Evolutionary conservation across 2,797 vertebrate species (phyloP).

Genomic region (Xenopus petersii): DNA sequence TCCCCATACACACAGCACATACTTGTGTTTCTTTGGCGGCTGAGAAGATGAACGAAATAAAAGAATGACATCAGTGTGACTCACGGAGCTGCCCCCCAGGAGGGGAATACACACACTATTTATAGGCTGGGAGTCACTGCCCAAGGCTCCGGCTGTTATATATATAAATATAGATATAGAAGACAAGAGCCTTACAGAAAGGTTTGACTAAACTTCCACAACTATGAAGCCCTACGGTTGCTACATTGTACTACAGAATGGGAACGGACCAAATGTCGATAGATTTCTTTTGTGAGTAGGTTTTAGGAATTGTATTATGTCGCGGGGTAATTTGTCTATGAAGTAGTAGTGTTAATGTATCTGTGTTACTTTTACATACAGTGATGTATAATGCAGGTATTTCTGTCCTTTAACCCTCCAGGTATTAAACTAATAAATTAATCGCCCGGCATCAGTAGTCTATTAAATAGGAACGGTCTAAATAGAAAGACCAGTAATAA

Average conservation of each 20-base stretch:
- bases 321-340: no score
- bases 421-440: background rate
- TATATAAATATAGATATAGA: constrained; percentile 66
- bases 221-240: constrained; percentile 64
- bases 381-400: background rate
- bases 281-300: constrained; percentile 68
- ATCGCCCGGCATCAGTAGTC: no score
- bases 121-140: constrained; percentile 61
- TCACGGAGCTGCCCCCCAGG: constrained; percentile 50
- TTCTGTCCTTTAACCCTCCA: background rate
- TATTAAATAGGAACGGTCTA: no score
- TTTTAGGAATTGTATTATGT: background rate
- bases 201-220: constrained; percentile 13
- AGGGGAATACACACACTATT: constrained; percentile 61
- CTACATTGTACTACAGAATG: constrained; percentile 52
- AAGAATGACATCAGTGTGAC: constrained; percentile 55
- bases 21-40: no score
- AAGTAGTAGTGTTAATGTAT: background rate
- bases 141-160: constrained; percentile 32
- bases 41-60: no score
- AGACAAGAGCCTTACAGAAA: constrained; percentile 22
- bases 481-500: no score
- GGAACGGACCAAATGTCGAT: constrained; percentile 63
- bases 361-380: background rate
- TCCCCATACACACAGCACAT: no score